A percentile compares a stretch with the other conserved stretches of the same genome.
These are phyloP conservation scores for Dipodomys spectabilis DNA, from an alignment of 2,113 vertebrate species.

Conservation along the genomic window DNA sequence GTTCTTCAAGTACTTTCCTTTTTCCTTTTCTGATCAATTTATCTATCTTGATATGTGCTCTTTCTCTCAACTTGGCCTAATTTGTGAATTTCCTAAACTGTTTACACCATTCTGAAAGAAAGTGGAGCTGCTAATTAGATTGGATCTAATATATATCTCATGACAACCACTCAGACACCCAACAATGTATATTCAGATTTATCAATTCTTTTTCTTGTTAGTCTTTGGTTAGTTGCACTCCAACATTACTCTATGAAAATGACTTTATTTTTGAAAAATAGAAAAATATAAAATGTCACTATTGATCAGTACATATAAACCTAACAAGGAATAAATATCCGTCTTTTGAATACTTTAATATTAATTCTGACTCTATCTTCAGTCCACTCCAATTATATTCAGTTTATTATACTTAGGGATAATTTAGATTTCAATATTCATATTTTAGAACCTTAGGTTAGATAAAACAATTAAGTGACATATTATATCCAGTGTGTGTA, in stretches of 20 bases:
- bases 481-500: not conserved
- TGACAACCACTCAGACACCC: constrained; percentile 20
- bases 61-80: constrained; percentile 51
- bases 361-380: constrained; percentile 21
- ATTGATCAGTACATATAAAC: constrained; percentile 64
- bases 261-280: constrained; percentile 59
- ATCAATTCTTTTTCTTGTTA: constrained; percentile 67
- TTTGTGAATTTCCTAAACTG: constrained; percentile 63
- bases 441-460: constrained; percentile 10
- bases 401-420: not conserved
- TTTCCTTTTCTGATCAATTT: constrained; percentile 54
- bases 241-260: constrained; percentile 37
- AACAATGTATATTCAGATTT: constrained; percentile 66
- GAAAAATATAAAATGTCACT: constrained; percentile 34
- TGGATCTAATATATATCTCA: constrained; percentile 66
- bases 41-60: constrained; percentile 48
- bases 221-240: constrained; percentile 65
- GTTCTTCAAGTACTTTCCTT: constrained; percentile 1
- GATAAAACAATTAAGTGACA: not conserved
- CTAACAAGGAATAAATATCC: not conserved
- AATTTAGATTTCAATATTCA: constrained; percentile 34
- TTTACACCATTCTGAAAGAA: constrained; percentile 54
- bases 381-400: constrained; percentile 6
- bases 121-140: constrained; percentile 75
- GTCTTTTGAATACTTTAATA: constrained; percentile 52